These are phyloP conservation scores for Clivina fossor DNA, from an alignment of 2,888 invertebrate genomes.

Conservation along the genomic window DNA sequence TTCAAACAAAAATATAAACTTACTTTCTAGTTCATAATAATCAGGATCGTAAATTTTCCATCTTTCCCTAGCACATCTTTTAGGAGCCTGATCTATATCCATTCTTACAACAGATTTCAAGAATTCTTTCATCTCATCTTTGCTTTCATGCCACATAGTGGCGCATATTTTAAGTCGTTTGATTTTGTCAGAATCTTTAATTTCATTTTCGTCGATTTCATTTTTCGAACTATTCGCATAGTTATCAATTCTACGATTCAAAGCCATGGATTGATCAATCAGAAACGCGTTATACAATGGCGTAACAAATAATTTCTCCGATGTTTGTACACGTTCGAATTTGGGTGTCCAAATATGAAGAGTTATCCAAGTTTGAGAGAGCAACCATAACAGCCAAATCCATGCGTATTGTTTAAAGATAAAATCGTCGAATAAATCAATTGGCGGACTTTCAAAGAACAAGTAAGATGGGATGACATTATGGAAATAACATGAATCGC, in stretches of 20 bases:
- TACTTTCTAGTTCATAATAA: slow-evolving; percentile 96
- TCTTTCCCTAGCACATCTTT: slow-evolving; percentile 93
- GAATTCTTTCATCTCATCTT: slow-evolving; percentile 97
- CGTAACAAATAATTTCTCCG: slow-evolving; percentile 91
- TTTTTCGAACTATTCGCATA: slow-evolving; percentile 89
- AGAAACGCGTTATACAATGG: slow-evolving; percentile 92
- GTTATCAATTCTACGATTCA: slow-evolving; percentile 90
- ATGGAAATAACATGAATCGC: slow-evolving; percentile 87
- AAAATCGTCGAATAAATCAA: slow-evolving; percentile 79
- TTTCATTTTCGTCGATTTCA: slow-evolving; percentile 82
- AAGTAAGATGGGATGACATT: slow-evolving; percentile 84
- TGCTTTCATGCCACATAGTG: slow-evolving; percentile 99
- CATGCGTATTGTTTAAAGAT: slow-evolving; percentile 86
- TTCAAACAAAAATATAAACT: slow-evolving; percentile 50
- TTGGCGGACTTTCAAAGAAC: slow-evolving; percentile 88
- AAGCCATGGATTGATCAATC: slow-evolving; percentile 92
- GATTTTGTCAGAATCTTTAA: slow-evolving; percentile 84
- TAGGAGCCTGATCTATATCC: slow-evolving; percentile 96
- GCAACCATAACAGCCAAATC: slow-evolving; percentile 89
- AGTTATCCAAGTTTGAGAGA: slow-evolving; percentile 96
- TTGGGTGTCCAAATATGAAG: slow-evolving; percentile 98
- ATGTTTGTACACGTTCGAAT: slow-evolving; percentile 93
- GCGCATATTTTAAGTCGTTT: slow-evolving; percentile 95
- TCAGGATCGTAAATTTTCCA: slow-evolving; percentile 92
- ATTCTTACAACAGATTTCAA: slow-evolving; percentile 91